Conservation (phyloP, 2,888 invertebrate species). For the Omphaloscelis lunosa region DNA sequence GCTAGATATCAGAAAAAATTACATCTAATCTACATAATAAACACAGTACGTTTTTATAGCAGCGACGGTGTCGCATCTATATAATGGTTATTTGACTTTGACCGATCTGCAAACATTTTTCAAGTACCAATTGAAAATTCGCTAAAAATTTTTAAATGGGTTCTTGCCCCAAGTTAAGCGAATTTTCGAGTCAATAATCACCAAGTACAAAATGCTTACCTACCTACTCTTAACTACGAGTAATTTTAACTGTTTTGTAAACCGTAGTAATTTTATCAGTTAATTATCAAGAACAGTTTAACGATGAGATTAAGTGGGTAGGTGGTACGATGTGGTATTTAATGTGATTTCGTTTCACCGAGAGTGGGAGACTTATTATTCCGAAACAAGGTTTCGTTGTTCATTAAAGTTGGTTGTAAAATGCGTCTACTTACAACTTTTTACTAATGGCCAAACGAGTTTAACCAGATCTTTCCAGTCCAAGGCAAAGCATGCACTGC, state of each 20-base stretch:
- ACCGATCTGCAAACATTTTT: slow-evolving; percentile 28
- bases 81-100: slow-evolving; percentile 36
- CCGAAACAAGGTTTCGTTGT: slow-evolving; percentile 57
- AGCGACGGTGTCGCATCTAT: slow-evolving; percentile 32
- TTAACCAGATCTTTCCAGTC: slow-evolving; percentile 66
- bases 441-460: slow-evolving; percentile 71
- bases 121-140: slow-evolving; percentile 5
- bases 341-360: slow-evolving; percentile 39
- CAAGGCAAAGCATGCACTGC: slow-evolving; percentile 54
- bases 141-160: too few relatives aligned
- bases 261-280: slow-evolving; percentile 39
- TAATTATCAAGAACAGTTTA: slow-evolving; percentile 46
- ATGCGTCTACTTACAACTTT: slow-evolving; percentile 66
- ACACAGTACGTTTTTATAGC: slow-evolving; percentile 29
- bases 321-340: slow-evolving; percentile 18
- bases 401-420: slow-evolving; percentile 56
- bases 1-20: slow-evolving; percentile 50
- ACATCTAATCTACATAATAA: slow-evolving; percentile 59
- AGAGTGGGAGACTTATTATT: slow-evolving; percentile 38
- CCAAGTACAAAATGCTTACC: background rate
- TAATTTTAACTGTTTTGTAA: slow-evolving; percentile 17
- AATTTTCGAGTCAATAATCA: slow-evolving; percentile 31
- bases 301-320: slow-evolving; percentile 42
- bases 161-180: slow-evolving; percentile 6
- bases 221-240: background rate